Conservation (phyloP, 2,888 invertebrate species). For the Meiosimyza platycephala region DNA sequence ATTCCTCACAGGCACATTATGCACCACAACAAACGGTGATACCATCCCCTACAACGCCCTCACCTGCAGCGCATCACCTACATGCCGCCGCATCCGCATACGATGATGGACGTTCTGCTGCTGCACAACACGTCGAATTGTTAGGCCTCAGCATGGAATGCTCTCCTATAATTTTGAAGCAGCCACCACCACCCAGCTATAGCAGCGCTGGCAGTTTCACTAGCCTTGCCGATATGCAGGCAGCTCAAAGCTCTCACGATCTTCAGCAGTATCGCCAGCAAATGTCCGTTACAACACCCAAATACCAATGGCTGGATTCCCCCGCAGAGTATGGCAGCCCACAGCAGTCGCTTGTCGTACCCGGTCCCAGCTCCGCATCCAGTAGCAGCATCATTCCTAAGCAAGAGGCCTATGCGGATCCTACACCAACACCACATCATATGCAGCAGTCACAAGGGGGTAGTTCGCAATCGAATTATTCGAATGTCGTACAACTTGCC, state of each 20-base stretch:
- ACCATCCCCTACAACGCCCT: conserved; percentile 64
- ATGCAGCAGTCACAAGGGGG: conserved; percentile 56
- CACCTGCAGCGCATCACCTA: conserved; percentile 62
- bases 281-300: conserved; percentile 69
- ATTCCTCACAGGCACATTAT: conserved; percentile 70
- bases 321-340: conserved; percentile 69
- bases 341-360: conserved; percentile 70
- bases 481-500: conserved; percentile 82
- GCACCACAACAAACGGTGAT: conserved; percentile 59
- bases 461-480: conserved; percentile 52
- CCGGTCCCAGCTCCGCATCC: conserved; percentile 71
- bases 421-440: conserved; percentile 53
- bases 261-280: conserved; percentile 70
- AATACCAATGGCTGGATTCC: conserved; percentile 77
- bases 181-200: conserved; percentile 74
- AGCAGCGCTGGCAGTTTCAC: conserved; percentile 70
- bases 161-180: conserved; percentile 71
- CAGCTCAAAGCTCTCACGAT: conserved; percentile 68
- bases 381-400: conserved; percentile 73
- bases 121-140: conserved; percentile 69
- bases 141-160: conserved; percentile 74
- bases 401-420: conserved; percentile 71
- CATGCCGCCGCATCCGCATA: conserved; percentile 56
- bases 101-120: conserved; percentile 63
- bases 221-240: conserved; percentile 70